A percentile compares a stretch with the other conserved stretches of the same genome.
Evolutionary conservation across 1,140 invertebrate genomes (phyloP).

Genomic region (honey bee (Apis mellifera)): DNA sequence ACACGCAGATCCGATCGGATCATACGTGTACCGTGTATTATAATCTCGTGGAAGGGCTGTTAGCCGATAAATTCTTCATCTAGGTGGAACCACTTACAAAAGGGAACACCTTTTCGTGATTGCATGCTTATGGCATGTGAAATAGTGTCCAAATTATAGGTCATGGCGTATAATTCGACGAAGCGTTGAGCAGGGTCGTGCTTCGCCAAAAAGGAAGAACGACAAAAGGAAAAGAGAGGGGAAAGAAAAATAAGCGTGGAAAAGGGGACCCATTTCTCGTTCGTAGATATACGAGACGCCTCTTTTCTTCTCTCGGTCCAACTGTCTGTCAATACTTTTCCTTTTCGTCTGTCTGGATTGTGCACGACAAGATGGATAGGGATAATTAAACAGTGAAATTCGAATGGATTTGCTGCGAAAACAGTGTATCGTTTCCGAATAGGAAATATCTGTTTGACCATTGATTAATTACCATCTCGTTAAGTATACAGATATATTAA

Average conservation of each 20-base stretch:
- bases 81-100: constrained; percentile 75
- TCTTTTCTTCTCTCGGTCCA: neutral
- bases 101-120: constrained; percentile 77
- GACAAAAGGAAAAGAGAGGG: constrained; percentile 43
- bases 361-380: neutral
- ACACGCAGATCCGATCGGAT: constrained; percentile 54
- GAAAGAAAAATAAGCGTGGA: constrained; percentile 12
- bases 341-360: neutral
- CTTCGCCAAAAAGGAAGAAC: constrained; percentile 57
- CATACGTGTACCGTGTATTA: constrained; percentile 55
- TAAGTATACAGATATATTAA: neutral
- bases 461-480: constrained; percentile 8
- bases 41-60: constrained; percentile 69
- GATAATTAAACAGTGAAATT: constrained; percentile 4
- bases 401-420: neutral
- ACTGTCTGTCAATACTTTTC: neutral
- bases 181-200: constrained; percentile 61
- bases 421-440: neutral
- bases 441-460: neutral
- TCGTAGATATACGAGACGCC: constrained; percentile 54
- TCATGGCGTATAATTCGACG: constrained; percentile 72
- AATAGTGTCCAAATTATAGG: constrained; percentile 79
- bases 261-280: constrained; percentile 51
- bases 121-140: constrained; percentile 74
- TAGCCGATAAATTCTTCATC: constrained; percentile 78